These are phyloP conservation scores for Hylia prasina DNA, from an alignment of 2,113 vertebrate species.

Conservation along the genomic window DNA sequence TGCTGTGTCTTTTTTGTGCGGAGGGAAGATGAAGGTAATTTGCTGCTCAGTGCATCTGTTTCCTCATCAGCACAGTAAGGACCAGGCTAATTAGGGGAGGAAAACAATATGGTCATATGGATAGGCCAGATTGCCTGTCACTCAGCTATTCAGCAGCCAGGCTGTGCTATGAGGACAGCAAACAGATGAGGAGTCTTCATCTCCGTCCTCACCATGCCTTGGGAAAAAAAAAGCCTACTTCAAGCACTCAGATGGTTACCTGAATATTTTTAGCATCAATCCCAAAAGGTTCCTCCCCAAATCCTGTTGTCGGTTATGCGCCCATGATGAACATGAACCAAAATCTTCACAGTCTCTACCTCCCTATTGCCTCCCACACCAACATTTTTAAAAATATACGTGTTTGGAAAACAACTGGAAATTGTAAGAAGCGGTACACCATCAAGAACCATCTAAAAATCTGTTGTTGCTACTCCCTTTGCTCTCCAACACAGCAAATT, in stretches of 20 bases:
- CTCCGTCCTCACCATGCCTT: not conserved
- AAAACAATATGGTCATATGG: slow-evolving; percentile 85
- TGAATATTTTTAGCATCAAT: slow-evolving; percentile 58
- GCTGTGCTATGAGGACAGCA: slow-evolving; percentile 63
- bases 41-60: slow-evolving; percentile 79
- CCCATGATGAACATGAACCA: not conserved
- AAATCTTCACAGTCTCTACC: not conserved
- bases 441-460: not conserved
- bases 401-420: not conserved
- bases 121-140: slow-evolving; percentile 82
- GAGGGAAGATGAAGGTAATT: slow-evolving; percentile 78
- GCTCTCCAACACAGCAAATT: not conserved
- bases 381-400: not conserved
- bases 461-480: not conserved
- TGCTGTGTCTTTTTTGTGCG: slow-evolving; percentile 68
- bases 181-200: slow-evolving; percentile 50
- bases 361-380: not conserved
- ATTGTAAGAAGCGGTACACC: not conserved
- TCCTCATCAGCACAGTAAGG: slow-evolving; percentile 80
- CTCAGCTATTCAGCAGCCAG: slow-evolving; percentile 68
- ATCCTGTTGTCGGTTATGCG: not conserved
- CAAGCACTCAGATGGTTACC: slow-evolving; percentile 37
- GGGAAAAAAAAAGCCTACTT: not conserved
- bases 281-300: slow-evolving; percentile 12
- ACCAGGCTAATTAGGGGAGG: slow-evolving; percentile 79